A percentile compares a stretch with the other conserved stretches of the same genome.
These are phyloP conservation scores for Andrena minutula DNA, from an alignment of 2,888 invertebrate genomes.

Conservation along the genomic window DNA sequence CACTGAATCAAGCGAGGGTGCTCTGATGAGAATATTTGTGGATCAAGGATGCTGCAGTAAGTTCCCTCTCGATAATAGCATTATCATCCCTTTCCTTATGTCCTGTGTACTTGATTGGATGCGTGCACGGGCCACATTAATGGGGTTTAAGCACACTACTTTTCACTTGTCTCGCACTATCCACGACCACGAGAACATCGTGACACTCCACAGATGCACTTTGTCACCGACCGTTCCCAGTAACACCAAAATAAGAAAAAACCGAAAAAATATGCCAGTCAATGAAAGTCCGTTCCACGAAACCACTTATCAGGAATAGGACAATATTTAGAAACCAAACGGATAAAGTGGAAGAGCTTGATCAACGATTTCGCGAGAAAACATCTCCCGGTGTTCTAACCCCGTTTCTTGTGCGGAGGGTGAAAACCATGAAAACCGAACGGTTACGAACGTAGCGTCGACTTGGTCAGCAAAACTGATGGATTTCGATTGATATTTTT, in stretches of 20 bases:
- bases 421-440: constrained; percentile 34
- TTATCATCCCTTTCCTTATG: constrained; percentile 57
- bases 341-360: neutral
- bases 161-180: constrained; percentile 76
- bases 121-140: constrained; percentile 33
- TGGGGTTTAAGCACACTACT: constrained; percentile 25
- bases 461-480: neutral
- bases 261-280: neutral
- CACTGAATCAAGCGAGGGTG: constrained; percentile 49
- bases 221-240: constrained; percentile 23
- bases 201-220: constrained; percentile 50
- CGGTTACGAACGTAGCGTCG: neutral
- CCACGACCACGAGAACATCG: constrained; percentile 73
- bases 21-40: constrained; percentile 42
- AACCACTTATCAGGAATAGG: neutral
- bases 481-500: constrained; percentile 14
- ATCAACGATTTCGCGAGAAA: constrained; percentile 15
- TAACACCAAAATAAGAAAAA: neutral
- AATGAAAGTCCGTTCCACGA: neutral
- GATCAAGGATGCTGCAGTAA: constrained; percentile 67
- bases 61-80: constrained; percentile 60
- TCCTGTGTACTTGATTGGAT: constrained; percentile 17
- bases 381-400: constrained; percentile 22
- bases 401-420: constrained; percentile 31
- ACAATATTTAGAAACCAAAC: neutral